phyloP scores from a whole-genome alignment of 2,888 invertebrate species.

The Chouioia cunea region DNA sequence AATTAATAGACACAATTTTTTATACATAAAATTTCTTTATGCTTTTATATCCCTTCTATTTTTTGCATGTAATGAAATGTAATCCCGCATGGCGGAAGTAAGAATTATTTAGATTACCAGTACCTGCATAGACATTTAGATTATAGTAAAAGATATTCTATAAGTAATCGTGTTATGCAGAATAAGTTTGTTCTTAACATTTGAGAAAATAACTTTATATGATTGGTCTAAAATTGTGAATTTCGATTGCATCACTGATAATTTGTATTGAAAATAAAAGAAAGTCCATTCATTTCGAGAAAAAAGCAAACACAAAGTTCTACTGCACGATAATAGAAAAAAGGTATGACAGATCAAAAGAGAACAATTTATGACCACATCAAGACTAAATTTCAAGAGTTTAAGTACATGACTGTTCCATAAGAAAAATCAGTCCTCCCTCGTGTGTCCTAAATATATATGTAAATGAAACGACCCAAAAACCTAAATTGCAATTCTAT shows the following conservation, averaged over 20 bases:
- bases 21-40: constrained; percentile 18
- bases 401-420: not conserved
- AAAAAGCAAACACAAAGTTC: no score
- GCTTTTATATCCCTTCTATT: not conserved
- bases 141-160: no score
- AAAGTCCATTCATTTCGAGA: no score
- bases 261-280: no score
- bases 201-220: no score
- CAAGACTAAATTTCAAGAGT: no score
- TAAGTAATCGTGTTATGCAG: not conserved
- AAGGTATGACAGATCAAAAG: not conserved
- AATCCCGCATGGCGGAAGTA: no score
- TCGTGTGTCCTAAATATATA: constrained; percentile 21
- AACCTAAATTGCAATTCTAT: constrained; percentile 29
- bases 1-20: no score
- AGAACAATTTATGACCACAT: not conserved
- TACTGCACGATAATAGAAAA: not conserved
- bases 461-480: constrained; percentile 31
- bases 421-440: not conserved
- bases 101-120: no score
- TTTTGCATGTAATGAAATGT: constrained; percentile 14
- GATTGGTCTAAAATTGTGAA: no score
- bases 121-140: no score
- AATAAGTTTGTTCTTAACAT: not conserved
- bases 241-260: no score